Evolutionary conservation across 1,140 invertebrate species (phyloP), one percentile per base, ranked within the genome.

Genomic region (Ylistrum balloti): DNA sequence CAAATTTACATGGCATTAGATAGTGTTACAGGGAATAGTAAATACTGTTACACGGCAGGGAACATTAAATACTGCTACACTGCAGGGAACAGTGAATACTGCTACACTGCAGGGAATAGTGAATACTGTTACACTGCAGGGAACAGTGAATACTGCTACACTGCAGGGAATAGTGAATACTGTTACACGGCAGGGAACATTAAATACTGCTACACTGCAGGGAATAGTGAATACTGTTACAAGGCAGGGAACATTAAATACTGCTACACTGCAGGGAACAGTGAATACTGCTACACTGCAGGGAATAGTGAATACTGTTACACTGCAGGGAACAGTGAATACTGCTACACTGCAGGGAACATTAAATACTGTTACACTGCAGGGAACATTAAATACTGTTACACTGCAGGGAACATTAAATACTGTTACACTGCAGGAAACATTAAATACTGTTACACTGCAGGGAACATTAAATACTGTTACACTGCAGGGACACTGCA

Each of bases 291-390:
- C n/a, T n/a, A n/a, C n/a, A n/a, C n/a, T n/a, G n/a, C n/a, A n/a
- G n/a, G n/a, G n/a, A n/a, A n/a, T n/a, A n/a, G n/a, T 88, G 33
- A 89, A 45, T 85, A 89, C 20, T 41, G 34, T 86, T 3, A 45
- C 85, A 3, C n/a, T 33, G 38, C 2, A 22, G 33, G 32, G 22
- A 33, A 28, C 33, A 48, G 33, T 45, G 45, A 45, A 15, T 0
- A 17, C n/a, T 22, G n/a, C n/a, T n/a, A n/a, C n/a, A n/a, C n/a
- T n/a, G n/a, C n/a, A n/a, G n/a, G n/a, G n/a, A n/a, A n/a, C n/a
- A n/a, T n/a, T 88, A 45, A 89, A 45, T 85, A 89, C 20, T 41
- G 34, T 86, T 3, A 45, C 85, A 3, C n/a, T 33, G 38, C 2
- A 22, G 33, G 32, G 22, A 33, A 28, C 33, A 48, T 20, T 45